Conservation (phyloP, 2,888 invertebrate genomes). For the Baronia brevicornis region DNA sequence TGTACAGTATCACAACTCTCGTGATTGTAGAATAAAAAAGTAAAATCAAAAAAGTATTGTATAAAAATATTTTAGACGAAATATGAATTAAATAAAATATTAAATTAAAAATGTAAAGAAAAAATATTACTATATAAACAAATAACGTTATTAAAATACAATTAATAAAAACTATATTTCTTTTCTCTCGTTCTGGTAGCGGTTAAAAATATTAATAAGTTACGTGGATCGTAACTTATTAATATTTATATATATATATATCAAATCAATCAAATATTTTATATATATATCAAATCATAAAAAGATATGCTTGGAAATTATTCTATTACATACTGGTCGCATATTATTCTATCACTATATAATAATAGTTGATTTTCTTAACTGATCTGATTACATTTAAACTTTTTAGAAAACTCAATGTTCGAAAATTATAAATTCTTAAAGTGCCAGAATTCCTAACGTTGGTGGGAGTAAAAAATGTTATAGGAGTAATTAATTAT, state of each 20-base stretch:
- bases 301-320: too few species aligned
- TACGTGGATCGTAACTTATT: neutral
- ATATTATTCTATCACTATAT: too few species aligned
- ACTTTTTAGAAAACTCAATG: too few species aligned
- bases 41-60: neutral
- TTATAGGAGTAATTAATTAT: too few species aligned
- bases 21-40: constrained; percentile 17
- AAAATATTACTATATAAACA: neutral
- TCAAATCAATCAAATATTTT: too few species aligned
- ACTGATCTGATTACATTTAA: too few species aligned
- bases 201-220: neutral
- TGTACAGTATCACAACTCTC: constrained; percentile 29
- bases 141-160: neutral
- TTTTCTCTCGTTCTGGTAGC: neutral
- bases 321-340: too few species aligned
- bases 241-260: neutral
- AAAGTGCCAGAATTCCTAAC: too few species aligned
- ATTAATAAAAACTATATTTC: neutral
- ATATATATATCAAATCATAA: too few species aligned
- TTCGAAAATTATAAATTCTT: too few species aligned
- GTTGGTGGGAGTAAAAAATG: too few species aligned
- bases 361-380: too few species aligned
- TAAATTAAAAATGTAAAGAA: neutral
- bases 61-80: neutral
- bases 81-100: neutral